A percentile compares a stretch with the other conserved stretches of the same genome.
phyloP scores from a whole-genome alignment of 2,888 invertebrate species.

The Pollenia griseotomentosa region DNA sequence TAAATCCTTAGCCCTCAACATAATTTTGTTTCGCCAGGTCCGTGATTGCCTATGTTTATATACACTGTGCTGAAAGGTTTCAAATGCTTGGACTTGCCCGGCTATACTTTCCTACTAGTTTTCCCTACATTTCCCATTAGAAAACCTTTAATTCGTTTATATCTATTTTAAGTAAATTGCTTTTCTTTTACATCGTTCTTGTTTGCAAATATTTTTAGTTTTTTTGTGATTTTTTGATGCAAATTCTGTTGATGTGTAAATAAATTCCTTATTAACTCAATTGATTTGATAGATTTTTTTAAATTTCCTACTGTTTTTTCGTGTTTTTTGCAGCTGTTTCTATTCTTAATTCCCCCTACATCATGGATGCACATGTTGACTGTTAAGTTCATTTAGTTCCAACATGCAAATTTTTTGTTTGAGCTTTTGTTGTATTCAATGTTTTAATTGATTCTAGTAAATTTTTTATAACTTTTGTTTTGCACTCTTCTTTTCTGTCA shows the following conservation, averaged over 20 bases:
- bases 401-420: not conserved
- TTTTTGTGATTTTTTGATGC: slow-evolving; percentile 1
- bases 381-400: not conserved
- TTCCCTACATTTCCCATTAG: not conserved
- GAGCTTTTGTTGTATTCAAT: slow-evolving; percentile 10
- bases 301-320: slow-evolving; percentile 2
- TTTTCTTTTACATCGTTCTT: not conserved
- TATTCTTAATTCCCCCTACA: not conserved
- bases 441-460: slow-evolving; percentile 34
- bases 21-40: no score
- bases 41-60: no score
- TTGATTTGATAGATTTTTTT: slow-evolving; percentile 55
- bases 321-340: not conserved
- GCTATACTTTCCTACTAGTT: no score
- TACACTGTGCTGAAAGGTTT: no score
- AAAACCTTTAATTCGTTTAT: slow-evolving; percentile 5
- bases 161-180: slow-evolving; percentile 26
- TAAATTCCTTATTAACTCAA: slow-evolving; percentile 47
- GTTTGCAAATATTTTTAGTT: not conserved
- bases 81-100: no score
- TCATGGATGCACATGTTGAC: not conserved
- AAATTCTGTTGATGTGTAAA: slow-evolving; percentile 33
- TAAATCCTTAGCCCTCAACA: no score
- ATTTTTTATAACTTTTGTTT: not conserved
- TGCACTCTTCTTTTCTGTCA: not conserved